A percentile compares a stretch with the other conserved stretches of the same genome.
Evolutionary conservation across 2,113 vertebrate genomes (phyloP).

Genomic region (Microtus oregoni): DNA sequence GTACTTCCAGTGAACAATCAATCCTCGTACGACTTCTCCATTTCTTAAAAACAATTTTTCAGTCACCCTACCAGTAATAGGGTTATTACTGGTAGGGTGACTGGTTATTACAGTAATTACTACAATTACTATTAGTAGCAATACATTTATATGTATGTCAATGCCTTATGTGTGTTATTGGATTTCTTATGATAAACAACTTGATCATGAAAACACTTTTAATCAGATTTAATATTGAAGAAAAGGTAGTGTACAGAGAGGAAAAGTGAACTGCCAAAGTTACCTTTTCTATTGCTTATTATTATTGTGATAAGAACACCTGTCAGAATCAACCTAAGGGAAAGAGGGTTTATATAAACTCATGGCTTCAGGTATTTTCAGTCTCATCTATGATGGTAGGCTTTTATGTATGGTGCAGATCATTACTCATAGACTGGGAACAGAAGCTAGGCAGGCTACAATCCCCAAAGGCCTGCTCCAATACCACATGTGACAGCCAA

Average conservation of each 20-base stretch:
- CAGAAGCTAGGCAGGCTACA: background rate
- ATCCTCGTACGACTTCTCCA: background rate
- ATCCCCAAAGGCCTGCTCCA: no score
- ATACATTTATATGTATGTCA: background rate
- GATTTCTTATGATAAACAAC: background rate
- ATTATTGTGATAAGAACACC: background rate
- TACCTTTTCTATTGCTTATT: background rate
- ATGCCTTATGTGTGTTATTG: background rate
- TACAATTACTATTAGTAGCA: background rate
- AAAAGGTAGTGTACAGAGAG: background rate
- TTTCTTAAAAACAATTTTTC: background rate
- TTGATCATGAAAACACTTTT: background rate
- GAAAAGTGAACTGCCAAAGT: background rate
- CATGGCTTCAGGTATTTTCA: no score
- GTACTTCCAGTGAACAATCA: background rate
- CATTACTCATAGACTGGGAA: background rate
- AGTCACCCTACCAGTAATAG: background rate
- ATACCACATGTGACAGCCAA: background rate
- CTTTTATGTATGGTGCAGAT: background rate
- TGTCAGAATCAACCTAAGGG: background rate
- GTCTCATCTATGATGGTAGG: background rate
- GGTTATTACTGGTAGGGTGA: no score
- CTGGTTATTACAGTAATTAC: no score
- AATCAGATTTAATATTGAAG: background rate
- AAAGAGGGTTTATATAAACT: background rate